Conservation (phyloP, 2,113 vertebrate genomes). For the Arothron firmamentum region DNA sequence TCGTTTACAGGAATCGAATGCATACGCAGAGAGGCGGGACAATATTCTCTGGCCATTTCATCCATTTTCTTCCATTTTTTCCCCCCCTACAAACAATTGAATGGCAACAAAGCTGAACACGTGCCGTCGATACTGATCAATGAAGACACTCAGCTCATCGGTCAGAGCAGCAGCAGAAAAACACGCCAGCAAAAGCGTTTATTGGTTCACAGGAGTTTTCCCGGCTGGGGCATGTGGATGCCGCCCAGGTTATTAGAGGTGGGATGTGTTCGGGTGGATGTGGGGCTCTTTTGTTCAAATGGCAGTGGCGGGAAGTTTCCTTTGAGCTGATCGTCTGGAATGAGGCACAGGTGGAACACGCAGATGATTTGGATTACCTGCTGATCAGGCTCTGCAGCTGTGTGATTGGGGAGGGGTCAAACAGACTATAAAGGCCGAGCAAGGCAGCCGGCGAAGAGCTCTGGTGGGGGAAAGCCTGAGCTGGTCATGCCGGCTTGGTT, state of each 20-base stretch:
- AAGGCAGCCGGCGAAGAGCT: not conserved
- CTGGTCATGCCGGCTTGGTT: not conserved
- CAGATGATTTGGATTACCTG: conserved; percentile 1
- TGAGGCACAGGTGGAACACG: not conserved
- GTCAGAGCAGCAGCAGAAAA: no score
- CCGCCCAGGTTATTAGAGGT: not conserved
- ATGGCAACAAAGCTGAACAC: no score
- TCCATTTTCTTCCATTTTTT: not conserved
- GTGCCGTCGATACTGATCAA: no score
- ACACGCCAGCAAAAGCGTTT: no score
- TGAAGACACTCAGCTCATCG: no score
- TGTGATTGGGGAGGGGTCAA: conserved; percentile 3
- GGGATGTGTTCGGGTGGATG: no score
- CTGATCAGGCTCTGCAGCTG: conserved; percentile 26
- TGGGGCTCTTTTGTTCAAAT: not conserved
- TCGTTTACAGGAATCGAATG: no score
- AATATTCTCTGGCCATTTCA: not conserved
- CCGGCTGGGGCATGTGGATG: not conserved
- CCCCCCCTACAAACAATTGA: no score
- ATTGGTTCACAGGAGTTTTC: not conserved
- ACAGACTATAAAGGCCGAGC: not conserved
- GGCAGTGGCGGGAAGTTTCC: not conserved
- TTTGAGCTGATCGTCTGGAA: not conserved
- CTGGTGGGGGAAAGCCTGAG: not conserved
- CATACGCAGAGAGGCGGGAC: no score